Evolutionary conservation across 2,888 invertebrate species (phyloP).

Genomic region (Bombylius major): DNA sequence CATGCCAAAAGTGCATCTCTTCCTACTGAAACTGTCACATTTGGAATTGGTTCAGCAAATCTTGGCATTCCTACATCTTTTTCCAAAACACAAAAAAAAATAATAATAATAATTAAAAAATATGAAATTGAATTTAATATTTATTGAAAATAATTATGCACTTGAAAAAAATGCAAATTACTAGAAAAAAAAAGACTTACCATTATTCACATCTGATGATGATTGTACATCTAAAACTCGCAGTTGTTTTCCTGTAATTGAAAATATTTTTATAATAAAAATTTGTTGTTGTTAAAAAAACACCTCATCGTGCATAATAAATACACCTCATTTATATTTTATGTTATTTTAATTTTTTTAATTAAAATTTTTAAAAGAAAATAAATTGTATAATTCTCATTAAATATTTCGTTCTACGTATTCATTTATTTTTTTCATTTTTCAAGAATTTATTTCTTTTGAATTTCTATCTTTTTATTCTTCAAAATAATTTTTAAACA

Average conservation of each 20-base stretch:
- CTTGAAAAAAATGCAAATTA: too few relatives aligned
- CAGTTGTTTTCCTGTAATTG: constrained; percentile 30
- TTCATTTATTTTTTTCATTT: too few relatives aligned
- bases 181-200: constrained; percentile 12
- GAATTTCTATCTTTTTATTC: too few relatives aligned
- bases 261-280: constrained; percentile 13
- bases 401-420: too few relatives aligned
- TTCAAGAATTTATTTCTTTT: too few relatives aligned
- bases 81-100: not conserved
- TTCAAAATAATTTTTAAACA: too few relatives aligned
- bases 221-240: constrained; percentile 29
- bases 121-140: constrained; percentile 1
- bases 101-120: not conserved
- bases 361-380: too few relatives aligned
- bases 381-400: too few relatives aligned
- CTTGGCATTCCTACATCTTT: constrained; percentile 47
- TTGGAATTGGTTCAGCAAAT: constrained; percentile 79
- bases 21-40: constrained; percentile 80
- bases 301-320: too few relatives aligned
- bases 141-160: too few relatives aligned
- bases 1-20: constrained; percentile 78
- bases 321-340: too few relatives aligned
- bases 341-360: too few relatives aligned
- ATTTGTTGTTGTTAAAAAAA: not conserved
- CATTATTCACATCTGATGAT: constrained; percentile 27